Base-by-base conservation (phyloP, 2,113 vertebrate genomes). In the Malaclemys terrapin region DNA sequence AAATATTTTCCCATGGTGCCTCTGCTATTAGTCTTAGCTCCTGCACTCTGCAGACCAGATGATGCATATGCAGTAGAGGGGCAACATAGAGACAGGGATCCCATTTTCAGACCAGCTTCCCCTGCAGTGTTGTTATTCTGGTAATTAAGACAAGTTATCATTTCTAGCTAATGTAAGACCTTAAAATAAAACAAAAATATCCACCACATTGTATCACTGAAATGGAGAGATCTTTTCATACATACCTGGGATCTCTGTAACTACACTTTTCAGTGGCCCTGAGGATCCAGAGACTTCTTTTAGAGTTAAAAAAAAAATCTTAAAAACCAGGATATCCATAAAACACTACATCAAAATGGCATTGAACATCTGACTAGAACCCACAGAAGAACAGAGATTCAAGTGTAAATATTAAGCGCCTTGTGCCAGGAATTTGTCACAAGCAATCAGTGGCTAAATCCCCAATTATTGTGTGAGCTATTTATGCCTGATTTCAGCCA, bases 161-260 rank as follows among this genome's bases (percentile, higher is more conserved):
- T 47, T 47, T 47, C 75, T 47, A 27, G 25, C 24, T 78, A 45
- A 78, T 29, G 75, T 29, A 13, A 78, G 25, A 45, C 50, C 57
- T 87, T 92, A 86, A 88, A 82, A 49, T 13, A 89, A 50, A 89
- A 59, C 22, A 87, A 92, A 31, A 91, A 75, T 79, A 86, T 29
- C 80, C 49, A 54, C 14, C 22, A 22, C 80, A 16, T 52, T 22
- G 3, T 82, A 57, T 29, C 2, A 56, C 22, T 82, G 54, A 89
- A 89, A 81, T 29, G 53, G 5, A 35, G 6, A 38, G 20, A 50
- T 50, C n/a, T 65, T 87, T 87, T 45, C 20, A 45, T 38, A 17
- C 11, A 85, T 85, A 53, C 24, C 29, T 38, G 45, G 29, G 38
- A n/a, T 9, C 22, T 45, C 11, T 59, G n/a, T 42, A 47, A 29